Evolutionary conservation across 2,797 vertebrate genomes (phyloP).

Genomic region (Acanthurus tractus): DNA sequence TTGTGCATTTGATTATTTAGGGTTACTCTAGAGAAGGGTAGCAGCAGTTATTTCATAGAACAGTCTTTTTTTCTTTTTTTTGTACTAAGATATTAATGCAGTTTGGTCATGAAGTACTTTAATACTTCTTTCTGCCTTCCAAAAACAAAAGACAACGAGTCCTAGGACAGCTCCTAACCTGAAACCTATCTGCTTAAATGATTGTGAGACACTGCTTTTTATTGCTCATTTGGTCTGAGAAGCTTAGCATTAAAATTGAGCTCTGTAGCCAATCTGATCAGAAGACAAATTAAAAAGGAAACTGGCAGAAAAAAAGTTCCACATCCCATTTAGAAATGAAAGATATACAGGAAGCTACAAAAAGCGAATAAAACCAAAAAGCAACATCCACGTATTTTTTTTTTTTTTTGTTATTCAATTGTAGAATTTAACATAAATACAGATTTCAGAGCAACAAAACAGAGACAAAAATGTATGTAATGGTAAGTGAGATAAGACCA

Average conservation of each 20-base stretch:
- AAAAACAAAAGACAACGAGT: conserved; percentile 33
- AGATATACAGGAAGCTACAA: conserved; percentile 16
- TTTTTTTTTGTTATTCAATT: background rate
- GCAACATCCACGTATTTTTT: background rate
- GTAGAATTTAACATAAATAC: conserved; percentile 19
- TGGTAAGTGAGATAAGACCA: conserved; percentile 48
- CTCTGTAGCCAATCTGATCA: conserved; percentile 44
- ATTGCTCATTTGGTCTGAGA: conserved; percentile 75
- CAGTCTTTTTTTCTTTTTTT: conserved; percentile 60
- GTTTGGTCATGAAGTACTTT: conserved; percentile 57
- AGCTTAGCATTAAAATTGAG: conserved; percentile 17
- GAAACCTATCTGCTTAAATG: conserved; percentile 51
- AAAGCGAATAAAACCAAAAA: conserved; percentile 15
- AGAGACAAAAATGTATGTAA: conserved; percentile 19
- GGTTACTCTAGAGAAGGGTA: conserved; percentile 75
- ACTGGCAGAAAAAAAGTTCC: conserved; percentile 13
- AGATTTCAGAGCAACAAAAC: background rate
- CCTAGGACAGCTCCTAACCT: conserved; percentile 23
- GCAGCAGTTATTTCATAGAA: conserved; percentile 83
- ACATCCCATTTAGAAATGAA: background rate
- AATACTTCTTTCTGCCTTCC: conserved; percentile 50
- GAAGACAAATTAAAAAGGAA: conserved; percentile 31
- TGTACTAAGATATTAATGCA: conserved; percentile 72
- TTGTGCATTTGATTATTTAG: conserved; percentile 80
- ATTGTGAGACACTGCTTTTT: conserved; percentile 66